Conservation (phyloP, 2,113 vertebrate genomes). For the Stegostoma tigrinum region DNA sequence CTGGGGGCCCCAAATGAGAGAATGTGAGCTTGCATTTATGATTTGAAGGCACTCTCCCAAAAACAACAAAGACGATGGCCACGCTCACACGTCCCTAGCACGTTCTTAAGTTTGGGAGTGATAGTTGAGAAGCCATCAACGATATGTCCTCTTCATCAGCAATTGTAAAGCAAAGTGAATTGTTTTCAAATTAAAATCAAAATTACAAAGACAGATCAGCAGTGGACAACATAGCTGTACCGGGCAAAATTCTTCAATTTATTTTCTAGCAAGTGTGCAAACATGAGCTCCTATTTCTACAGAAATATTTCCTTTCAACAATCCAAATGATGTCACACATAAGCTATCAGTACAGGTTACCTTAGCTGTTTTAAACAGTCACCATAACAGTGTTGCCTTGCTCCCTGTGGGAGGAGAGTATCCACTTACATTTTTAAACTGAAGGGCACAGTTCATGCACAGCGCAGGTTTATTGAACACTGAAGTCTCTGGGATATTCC, state of each 20-base stretch:
- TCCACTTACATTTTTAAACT: conserved; percentile 17
- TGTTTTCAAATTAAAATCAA: not conserved
- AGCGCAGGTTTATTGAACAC: conserved; percentile 14
- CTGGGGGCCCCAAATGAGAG: not conserved
- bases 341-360: conserved; percentile 27
- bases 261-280: conserved; percentile 4
- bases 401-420: conserved; percentile 24
- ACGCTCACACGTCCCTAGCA: not conserved
- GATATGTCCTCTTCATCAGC: not conserved
- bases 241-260: not conserved
- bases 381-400: conserved; percentile 27
- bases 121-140: not conserved
- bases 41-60: not conserved
- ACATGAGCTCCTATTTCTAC: not conserved
- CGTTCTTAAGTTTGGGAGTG: not conserved
- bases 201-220: not conserved
- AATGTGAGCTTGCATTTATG: not conserved
- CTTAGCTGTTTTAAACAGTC: conserved; percentile 18
- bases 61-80: not conserved
- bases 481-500: conserved; percentile 4
- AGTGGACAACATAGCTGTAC: not conserved
- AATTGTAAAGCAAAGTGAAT: not conserved
- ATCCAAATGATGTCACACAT: conserved; percentile 14
- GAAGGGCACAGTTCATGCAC: conserved; percentile 35
- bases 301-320: not conserved